A percentile compares a stretch with the other conserved stretches of the same genome.
Conservation (phyloP, 2,797 vertebrate species). For the Crocodylus rhombifer region DNA sequence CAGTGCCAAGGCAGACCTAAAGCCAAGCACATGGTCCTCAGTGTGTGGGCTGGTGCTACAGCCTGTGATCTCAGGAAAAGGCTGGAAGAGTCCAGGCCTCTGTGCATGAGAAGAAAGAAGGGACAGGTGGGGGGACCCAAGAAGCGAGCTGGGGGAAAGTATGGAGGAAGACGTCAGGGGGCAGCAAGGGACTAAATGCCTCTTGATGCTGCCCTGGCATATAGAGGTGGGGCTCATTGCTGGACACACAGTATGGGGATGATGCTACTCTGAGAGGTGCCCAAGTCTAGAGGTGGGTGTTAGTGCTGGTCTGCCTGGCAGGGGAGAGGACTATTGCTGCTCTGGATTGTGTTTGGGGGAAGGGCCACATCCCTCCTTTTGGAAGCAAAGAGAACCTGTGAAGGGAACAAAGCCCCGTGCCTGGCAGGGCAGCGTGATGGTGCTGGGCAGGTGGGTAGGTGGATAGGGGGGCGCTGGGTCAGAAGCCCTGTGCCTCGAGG, state of each 20-base stretch:
- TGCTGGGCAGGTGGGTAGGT: not conserved
- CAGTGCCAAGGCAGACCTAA: not conserved
- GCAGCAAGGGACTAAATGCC: not conserved
- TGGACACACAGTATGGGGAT: too few relatives aligned
- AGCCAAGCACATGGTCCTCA: not conserved
- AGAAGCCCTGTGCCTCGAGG: constrained; percentile 80
- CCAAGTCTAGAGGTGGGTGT: not conserved
- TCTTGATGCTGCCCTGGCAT: fast-evolving
- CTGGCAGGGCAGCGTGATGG: not conserved
- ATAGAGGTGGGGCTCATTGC: fast-evolving
- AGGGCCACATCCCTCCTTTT: not conserved
- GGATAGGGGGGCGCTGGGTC: constrained; percentile 28
- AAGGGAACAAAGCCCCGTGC: not conserved
- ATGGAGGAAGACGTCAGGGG: not conserved
- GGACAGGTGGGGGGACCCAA: not conserved
- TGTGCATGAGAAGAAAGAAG: not conserved
- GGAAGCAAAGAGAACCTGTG: not conserved
- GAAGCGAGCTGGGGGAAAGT: not conserved
- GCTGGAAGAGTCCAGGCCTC: not conserved
- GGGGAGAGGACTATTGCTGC: not conserved
- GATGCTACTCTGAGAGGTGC: not conserved
- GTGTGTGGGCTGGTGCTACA: not conserved
- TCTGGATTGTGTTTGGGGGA: not conserved
- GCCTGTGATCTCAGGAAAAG: not conserved
- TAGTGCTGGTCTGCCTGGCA: not conserved